Evolutionary conservation across 2,113 vertebrate genomes (phyloP).

Genomic region (Callocephalon fimbriatum): DNA sequence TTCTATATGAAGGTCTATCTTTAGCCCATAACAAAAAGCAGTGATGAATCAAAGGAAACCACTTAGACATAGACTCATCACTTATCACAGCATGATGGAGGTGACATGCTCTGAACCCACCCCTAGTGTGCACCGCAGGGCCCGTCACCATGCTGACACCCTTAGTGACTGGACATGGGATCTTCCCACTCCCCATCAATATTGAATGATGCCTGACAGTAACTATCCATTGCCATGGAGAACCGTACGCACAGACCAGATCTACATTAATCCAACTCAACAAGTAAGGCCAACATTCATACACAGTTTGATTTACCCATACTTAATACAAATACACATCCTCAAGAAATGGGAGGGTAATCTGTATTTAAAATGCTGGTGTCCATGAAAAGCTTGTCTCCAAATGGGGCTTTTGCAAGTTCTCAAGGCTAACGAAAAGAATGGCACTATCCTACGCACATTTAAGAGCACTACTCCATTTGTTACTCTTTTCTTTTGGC

Average conservation of each 20-base stretch:
- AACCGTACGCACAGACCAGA: rapidly evolving
- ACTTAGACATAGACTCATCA: slow-evolving; percentile 8
- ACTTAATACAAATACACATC: not conserved
- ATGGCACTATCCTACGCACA: not conserved
- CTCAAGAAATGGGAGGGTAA: not conserved
- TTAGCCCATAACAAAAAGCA: not conserved
- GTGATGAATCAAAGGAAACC: slow-evolving; percentile 34
- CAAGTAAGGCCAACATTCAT: not conserved
- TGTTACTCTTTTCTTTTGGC: not conserved
- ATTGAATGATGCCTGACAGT: not conserved
- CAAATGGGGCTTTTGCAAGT: not conserved
- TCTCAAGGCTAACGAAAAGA: not conserved
- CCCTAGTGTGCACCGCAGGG: not conserved
- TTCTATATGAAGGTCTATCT: not conserved
- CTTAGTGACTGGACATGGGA: not conserved
- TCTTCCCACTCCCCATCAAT: not conserved
- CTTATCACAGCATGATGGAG: not conserved
- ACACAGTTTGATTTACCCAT: not conserved
- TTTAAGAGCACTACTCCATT: not conserved
- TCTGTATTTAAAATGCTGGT: not conserved
- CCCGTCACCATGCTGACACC: not conserved
- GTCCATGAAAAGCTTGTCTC: not conserved
- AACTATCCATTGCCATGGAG: not conserved
- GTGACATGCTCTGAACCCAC: not conserved
- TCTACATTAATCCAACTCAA: not conserved